Evolutionary conservation across 2,888 invertebrate species (phyloP), one percentile per base, ranked within the genome.

Genomic region (Tetanocera ferruginea): DNA sequence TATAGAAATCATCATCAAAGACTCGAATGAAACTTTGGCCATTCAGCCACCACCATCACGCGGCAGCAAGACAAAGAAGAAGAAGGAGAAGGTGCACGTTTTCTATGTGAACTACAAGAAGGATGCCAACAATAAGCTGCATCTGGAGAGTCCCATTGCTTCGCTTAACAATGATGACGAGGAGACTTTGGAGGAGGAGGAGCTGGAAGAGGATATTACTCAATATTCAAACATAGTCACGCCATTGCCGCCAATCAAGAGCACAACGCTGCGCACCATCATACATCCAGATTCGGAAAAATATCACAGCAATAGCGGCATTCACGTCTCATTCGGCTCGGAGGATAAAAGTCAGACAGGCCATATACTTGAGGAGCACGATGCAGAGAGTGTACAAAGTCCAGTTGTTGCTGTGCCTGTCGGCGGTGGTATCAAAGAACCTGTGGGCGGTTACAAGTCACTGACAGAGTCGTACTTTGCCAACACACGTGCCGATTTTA

Each of bases 61-160:
- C 5, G 90, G 90, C 31, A 91, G 91, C 81, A 91, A 90, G 23
- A 92, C 91, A 81, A 83, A 83, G 78, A 92, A 92, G 81, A 92
- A 92, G 82, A 96, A 95, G 86, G 96, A 96, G 86, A 95, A 96
- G 37, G 95, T 96, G 55, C 96, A 97, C 85, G 97, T 97, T 0
- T 97, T 96, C 87, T 97, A 96, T 86, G 96, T 97, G 0, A 96
- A 96, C 89, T 97, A 97, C 87, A 95, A 96, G 87, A 96, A 96
- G 88, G 95, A 96, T 85, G 94, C 93, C 1, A 91, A 93, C 83
- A 93, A 94, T 17, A 93, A 94, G 82, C 92, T 96, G 14, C 92
- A 96, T 73, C 94, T 96, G 86, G 96, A 96, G 79, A 92, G 94
- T 80, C 96, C 96, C 0, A 91, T 96, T 28, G 94, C 96, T 9